phyloP scores from a whole-genome alignment of 2,113 vertebrate species.

The Papio anubis region DNA sequence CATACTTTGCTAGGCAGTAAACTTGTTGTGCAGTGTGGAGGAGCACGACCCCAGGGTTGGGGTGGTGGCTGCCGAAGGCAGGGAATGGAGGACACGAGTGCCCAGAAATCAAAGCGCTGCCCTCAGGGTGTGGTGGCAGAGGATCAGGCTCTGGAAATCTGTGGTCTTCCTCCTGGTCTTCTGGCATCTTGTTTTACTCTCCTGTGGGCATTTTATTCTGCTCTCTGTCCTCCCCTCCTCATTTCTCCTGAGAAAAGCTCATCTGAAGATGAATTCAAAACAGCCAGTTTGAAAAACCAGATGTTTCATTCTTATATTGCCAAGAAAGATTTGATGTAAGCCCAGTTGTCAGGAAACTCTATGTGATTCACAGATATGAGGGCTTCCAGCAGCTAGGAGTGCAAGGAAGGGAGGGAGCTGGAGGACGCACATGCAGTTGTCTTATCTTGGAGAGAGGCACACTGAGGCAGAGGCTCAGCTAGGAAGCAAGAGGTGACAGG shows the following conservation, averaged over 20 bases:
- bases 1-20: not conserved
- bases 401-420: not conserved
- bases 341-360: not conserved
- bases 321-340: not conserved
- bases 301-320: not conserved
- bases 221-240: not conserved
- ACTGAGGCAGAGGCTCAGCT: not conserved
- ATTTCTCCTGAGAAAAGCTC: not conserved
- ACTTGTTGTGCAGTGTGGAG: not conserved
- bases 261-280: not conserved
- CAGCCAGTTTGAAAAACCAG: not conserved
- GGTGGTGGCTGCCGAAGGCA: not conserved
- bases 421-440: not conserved
- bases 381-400: not conserved
- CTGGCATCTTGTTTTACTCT: not conserved
- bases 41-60: not conserved
- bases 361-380: not conserved
- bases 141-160: not conserved
- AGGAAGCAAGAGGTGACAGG: not conserved
- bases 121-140: not conserved
- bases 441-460: not conserved
- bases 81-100: not conserved
- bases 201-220: not conserved
- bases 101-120: not conserved
- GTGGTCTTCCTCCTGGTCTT: not conserved